Percentiles rank a stretch among this genome's conserved stretches.
These are phyloP conservation scores for Hypotaenidia okinawae DNA, from an alignment of 2,797 vertebrate species.

Conservation along the genomic window DNA sequence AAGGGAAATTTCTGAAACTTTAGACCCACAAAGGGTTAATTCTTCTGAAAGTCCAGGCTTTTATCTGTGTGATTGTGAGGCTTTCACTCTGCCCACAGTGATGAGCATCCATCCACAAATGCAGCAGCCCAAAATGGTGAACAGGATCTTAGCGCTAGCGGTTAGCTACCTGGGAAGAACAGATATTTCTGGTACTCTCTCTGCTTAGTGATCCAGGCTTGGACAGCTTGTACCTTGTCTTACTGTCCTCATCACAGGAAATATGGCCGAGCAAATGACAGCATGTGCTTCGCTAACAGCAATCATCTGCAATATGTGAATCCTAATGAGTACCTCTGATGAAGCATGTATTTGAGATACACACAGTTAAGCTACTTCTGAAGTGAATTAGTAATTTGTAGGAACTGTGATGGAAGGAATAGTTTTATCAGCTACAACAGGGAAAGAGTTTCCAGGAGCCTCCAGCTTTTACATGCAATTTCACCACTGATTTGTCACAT, in stretches of 20 bases:
- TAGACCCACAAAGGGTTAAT: not conserved
- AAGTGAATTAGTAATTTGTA: not conserved
- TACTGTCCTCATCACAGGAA: not conserved
- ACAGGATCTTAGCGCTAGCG: constrained; percentile 11
- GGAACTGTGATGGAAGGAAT: not conserved
- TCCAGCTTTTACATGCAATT: not conserved
- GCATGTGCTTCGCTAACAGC: not conserved
- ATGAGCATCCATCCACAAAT: constrained; percentile 52
- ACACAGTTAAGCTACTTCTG: not conserved
- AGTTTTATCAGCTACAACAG: not conserved
- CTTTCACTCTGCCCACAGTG: constrained; percentile 4
- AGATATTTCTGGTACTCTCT: constrained; percentile 75
- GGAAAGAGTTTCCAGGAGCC: not conserved
- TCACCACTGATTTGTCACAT: not conserved
- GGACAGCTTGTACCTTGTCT: not conserved
- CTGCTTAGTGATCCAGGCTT: constrained; percentile 1
- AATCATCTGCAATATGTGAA: not conserved
- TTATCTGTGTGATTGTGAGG: not conserved
- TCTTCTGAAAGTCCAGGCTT: not conserved
- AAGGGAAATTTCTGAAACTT: not conserved
- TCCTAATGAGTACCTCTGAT: not conserved
- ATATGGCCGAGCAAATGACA: not conserved
- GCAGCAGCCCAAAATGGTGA: constrained; percentile 80
- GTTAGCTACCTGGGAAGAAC: constrained; percentile 82
- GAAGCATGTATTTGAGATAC: not conserved